Evolutionary conservation across 2,888 invertebrate species (phyloP), one percentile per base, ranked within the genome.

Genomic region (Dione vanillae): DNA sequence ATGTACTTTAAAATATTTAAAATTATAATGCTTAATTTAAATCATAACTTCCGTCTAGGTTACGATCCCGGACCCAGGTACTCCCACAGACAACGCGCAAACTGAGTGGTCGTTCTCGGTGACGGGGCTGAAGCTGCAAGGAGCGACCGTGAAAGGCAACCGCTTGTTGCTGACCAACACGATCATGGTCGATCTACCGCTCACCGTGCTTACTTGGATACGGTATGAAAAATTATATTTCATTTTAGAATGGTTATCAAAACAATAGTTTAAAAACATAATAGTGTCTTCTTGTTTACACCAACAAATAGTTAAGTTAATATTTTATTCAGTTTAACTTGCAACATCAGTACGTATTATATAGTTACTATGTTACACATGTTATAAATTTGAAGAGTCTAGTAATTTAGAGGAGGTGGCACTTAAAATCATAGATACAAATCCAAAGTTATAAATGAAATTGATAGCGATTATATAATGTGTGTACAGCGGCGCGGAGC

Each of bases 131-230:
- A 98, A 98, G 92, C 93, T 99, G 76, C 99, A 99, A 94, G 99
- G 99, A 67, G 99, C 99, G 43, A 97, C 97, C 74, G 98, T 98
- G 83, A 96, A 97, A 84, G 97, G 97, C 85, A 98, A 98, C 87
- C 96, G 97, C 76, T 94, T 99, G 67, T 94, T 97, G 72, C 94
- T 99, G 76, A 97, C 98, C 20, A 97, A 98, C 58, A 98, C 98
- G 72, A 99, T 99, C 77, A 97, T 98, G 96, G 97, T 97, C 77
- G 99, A 99, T 86, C 93, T 99, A 77, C 97, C 98, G 0, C 94
- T 97, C 64, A 98, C 98, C 19, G 95, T 97, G 79, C 95, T 99
- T 70, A 95, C 97, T 76, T 99, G 99, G 99, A 94, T 97, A 74
- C 96, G 96, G 95, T 95, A 94, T 65, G 45, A 14, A 2, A 27